These are phyloP conservation scores for Meriones unguiculatus DNA, from an alignment of 2,113 vertebrate species.

Conservation along the genomic window DNA sequence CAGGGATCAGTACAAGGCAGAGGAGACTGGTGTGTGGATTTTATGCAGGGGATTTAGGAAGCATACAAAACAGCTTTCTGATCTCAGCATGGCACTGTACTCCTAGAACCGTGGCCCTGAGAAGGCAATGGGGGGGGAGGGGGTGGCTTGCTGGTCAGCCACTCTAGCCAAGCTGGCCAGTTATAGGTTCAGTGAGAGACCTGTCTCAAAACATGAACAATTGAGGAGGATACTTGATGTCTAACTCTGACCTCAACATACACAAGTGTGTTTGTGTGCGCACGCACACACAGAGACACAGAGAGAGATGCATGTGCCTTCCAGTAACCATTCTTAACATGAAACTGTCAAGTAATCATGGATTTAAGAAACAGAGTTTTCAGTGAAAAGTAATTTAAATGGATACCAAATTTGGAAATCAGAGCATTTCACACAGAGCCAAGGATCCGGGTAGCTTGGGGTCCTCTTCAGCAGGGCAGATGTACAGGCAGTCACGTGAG, in stretches of 20 bases:
- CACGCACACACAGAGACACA: neutral
- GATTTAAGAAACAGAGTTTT: conserved; percentile 54
- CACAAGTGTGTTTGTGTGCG: neutral
- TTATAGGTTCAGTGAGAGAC: neutral
- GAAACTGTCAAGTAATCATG: conserved; percentile 23
- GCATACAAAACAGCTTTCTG: neutral
- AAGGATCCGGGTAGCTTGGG: neutral
- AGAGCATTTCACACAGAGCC: conserved; percentile 26
- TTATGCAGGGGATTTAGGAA: neutral
- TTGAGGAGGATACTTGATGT: neutral
- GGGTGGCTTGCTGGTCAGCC: neutral
- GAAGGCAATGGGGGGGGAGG: neutral
- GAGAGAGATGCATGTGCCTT: neutral
- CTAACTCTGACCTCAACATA: neutral
- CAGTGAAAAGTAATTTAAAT: conserved; percentile 60
- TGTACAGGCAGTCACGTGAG: neutral
- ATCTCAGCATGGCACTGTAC: no score
- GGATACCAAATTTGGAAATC: conserved; percentile 48
- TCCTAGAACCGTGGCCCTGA: neutral
- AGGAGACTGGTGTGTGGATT: neutral
- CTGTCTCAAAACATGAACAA: neutral
- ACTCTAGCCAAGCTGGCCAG: neutral
- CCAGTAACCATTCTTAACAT: conserved; percentile 36
- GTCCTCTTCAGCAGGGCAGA: neutral
- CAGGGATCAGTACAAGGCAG: conserved; percentile 5